Percentiles rank a stretch among this genome's conserved stretches.
Evolutionary conservation across 1,140 invertebrate genomes (phyloP).

Genomic region (Colletes latitarsis): DNA sequence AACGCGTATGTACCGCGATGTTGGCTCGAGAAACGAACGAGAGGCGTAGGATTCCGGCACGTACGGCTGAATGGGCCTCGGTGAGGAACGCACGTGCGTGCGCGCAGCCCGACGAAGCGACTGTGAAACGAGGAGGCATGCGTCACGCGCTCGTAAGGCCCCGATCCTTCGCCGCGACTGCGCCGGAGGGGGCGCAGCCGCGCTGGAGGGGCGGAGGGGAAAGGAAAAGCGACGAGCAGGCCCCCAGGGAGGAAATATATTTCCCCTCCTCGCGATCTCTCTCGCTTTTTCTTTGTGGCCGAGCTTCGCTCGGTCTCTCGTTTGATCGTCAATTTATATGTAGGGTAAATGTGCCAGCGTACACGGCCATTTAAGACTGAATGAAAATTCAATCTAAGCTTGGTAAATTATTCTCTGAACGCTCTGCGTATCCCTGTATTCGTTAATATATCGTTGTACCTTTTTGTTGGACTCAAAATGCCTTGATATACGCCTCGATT

Average conservation of each 20-base stretch:
- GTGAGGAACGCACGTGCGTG: conserved; percentile 50
- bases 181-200: conserved; percentile 43
- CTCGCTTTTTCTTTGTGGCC: neutral
- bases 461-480: no score
- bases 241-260: conserved; percentile 43
- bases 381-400: no score
- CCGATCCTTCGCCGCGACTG: conserved; percentile 40
- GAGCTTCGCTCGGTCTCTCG: neutral
- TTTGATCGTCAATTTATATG: neutral
- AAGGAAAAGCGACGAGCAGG: conserved; percentile 41
- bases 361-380: no score
- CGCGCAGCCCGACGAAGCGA: conserved; percentile 58
- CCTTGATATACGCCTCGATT: no score
- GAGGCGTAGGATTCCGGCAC: conserved; percentile 32
- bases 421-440: no score
- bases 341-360: no score
- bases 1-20: no score
- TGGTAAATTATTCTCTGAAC: no score
- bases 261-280: neutral
- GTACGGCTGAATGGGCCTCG: conserved; percentile 38
- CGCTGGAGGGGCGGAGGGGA: neutral
- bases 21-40: no score
- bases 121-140: conserved; percentile 63
- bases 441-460: no score
- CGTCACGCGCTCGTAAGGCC: conserved; percentile 66